Evolutionary conservation across 2,888 invertebrate species (phyloP).

Genomic region (Drosophila helvetica): DNA sequence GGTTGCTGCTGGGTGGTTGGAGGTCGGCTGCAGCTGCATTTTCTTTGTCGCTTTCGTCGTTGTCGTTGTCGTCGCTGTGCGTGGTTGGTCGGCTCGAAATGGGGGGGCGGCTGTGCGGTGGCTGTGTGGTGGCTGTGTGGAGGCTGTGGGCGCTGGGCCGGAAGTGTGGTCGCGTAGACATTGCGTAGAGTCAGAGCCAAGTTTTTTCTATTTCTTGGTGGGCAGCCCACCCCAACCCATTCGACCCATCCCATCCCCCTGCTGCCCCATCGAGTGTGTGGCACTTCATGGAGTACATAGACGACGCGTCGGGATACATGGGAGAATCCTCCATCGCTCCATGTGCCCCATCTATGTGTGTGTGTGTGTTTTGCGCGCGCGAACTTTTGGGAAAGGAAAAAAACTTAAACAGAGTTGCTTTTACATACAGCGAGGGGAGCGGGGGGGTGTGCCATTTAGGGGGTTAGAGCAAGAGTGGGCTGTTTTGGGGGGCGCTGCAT

Average conservation of each 20-base stretch:
- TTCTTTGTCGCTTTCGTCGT: constrained; percentile 29
- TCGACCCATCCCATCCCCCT: constrained; percentile 3
- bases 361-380: constrained; percentile 66
- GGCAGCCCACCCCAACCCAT: constrained; percentile 3
- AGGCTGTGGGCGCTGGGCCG: constrained; percentile 29
- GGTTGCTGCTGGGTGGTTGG: background rate
- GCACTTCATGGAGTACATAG: constrained; percentile 52
- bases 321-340: constrained; percentile 7
- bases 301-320: constrained; percentile 36
- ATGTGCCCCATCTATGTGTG: constrained; percentile 14
- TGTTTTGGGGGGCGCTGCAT: constrained; percentile 53
- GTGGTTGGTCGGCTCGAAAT: constrained; percentile 67
- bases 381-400: constrained; percentile 71
- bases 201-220: constrained; percentile 75
- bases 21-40: constrained; percentile 58
- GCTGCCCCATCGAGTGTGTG: constrained; percentile 30
- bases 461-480: background rate
- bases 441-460: too few species aligned
- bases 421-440: constrained; percentile 57
- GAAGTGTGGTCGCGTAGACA: constrained; percentile 75
- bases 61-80: constrained; percentile 50
- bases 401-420: constrained; percentile 67
- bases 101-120: constrained; percentile 26
- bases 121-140: constrained; percentile 2
- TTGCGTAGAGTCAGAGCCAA: constrained; percentile 71